Conservation (phyloP, 2,797 vertebrate genomes). For the Glyptemys insculpta region DNA sequence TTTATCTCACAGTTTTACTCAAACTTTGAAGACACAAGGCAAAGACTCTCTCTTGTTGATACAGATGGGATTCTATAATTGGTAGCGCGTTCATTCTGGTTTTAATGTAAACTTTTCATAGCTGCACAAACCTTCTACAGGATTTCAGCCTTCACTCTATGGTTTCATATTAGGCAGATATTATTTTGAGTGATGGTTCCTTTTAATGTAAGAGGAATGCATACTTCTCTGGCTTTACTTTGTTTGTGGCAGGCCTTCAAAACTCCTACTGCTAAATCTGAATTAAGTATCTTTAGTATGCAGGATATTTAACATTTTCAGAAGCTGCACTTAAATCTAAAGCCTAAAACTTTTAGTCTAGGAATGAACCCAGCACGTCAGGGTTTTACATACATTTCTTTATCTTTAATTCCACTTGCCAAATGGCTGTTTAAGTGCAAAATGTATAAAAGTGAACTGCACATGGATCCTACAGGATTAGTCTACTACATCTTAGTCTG, state of each 20-base stretch:
- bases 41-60: not conserved
- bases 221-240: constrained; percentile 57
- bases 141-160: constrained; percentile 1
- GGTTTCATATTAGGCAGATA: constrained; percentile 54
- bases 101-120: constrained; percentile 48
- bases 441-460: constrained; percentile 50
- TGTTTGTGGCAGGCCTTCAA: constrained; percentile 58
- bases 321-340: constrained; percentile 58
- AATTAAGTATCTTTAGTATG: constrained; percentile 69
- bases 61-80: not conserved
- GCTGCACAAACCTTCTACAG: constrained; percentile 12
- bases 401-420: constrained; percentile 46
- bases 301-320: constrained; percentile 69
- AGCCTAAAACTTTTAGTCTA: constrained; percentile 43
- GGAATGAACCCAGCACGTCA: constrained; percentile 29
- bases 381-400: constrained; percentile 40
- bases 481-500: constrained; percentile 43
- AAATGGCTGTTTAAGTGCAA: constrained; percentile 48
- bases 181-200: constrained; percentile 49
- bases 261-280: constrained; percentile 68
- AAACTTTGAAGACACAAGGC: not conserved
- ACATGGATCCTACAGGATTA: constrained; percentile 61
- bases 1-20: constrained; percentile 7
- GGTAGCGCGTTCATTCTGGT: not conserved
- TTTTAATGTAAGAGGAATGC: constrained; percentile 49